Evolutionary conservation across 2,797 vertebrate species (phyloP).

Genomic region (Macroramphosus scolopax): DNA sequence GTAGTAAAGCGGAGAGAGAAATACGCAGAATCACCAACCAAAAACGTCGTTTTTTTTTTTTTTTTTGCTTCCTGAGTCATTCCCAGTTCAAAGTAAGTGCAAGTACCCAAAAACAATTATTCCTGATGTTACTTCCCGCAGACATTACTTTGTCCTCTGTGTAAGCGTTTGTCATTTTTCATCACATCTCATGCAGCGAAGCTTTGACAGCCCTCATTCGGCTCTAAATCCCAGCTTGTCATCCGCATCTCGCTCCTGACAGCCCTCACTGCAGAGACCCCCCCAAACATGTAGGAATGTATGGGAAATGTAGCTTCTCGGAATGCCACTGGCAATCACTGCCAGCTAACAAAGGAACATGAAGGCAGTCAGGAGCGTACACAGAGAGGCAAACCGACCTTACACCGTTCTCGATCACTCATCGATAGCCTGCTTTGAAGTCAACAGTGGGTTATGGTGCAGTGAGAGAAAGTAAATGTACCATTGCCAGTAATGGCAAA

Average conservation of each 20-base stretch:
- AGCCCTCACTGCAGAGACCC: slow-evolving; percentile 52
- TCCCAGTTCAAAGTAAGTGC: slow-evolving; percentile 44
- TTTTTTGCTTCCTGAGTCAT: slow-evolving; percentile 53
- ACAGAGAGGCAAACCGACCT: slow-evolving; percentile 29
- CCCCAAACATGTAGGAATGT: slow-evolving; percentile 66
- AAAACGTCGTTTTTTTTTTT: too few relatives aligned
- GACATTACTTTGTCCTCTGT: slow-evolving; percentile 42
- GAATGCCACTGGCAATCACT: slow-evolving; percentile 59
- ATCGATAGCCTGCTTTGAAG: slow-evolving; percentile 34
- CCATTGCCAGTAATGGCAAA: slow-evolving; percentile 54
- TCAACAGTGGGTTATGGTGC: slow-evolving; percentile 23
- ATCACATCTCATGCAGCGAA: slow-evolving; percentile 35
- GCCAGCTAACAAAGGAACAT: slow-evolving; percentile 47
- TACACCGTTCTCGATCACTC: slow-evolving; percentile 57
- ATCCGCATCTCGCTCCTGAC: slow-evolving; percentile 52
- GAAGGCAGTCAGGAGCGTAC: slow-evolving; percentile 38
- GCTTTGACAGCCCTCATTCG: slow-evolving; percentile 74
- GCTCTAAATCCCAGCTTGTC: slow-evolving; percentile 57
- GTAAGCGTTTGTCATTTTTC: slow-evolving; percentile 53
- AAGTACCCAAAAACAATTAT: slow-evolving; percentile 45
- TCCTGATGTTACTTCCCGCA: slow-evolving; percentile 36
- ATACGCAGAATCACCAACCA: slow-evolving; percentile 16
- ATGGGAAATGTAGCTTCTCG: slow-evolving; percentile 67
- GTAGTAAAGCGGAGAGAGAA: slow-evolving; percentile 40
- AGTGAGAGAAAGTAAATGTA: slow-evolving; percentile 62